Evolutionary conservation across 2,888 invertebrate species (phyloP).

Genomic region (Koerneria pararmatus): DNA sequence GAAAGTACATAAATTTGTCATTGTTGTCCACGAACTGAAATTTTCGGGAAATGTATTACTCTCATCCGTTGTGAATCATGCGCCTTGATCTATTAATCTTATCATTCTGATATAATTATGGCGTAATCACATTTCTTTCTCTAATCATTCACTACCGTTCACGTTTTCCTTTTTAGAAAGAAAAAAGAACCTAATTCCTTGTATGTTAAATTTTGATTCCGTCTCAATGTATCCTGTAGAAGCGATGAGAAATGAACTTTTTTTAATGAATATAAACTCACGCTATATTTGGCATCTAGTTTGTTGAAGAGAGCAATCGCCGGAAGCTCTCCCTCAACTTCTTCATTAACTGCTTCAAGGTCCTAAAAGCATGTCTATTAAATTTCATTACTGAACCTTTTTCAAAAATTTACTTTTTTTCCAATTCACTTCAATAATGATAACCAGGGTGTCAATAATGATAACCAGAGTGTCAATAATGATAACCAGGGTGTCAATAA

Average conservation of each 20-base stretch:
- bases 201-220: background rate
- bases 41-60: background rate
- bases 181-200: background rate
- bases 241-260: background rate
- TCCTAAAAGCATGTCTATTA: too few relatives aligned
- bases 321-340: conserved; percentile 70
- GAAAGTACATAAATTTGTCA: conserved; percentile 74
- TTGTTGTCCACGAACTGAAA: conserved; percentile 83
- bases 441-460: too few relatives aligned
- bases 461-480: too few relatives aligned
- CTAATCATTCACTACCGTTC: background rate
- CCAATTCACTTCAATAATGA: too few relatives aligned
- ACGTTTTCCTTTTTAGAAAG: background rate
- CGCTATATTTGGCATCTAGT: conserved; percentile 89
- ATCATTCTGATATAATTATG: conserved; percentile 19
- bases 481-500: too few relatives aligned
- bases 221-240: background rate
- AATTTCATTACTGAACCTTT: too few relatives aligned
- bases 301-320: conserved; percentile 79
- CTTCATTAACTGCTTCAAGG: too few relatives aligned
- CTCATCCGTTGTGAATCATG: background rate
- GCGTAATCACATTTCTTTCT: background rate
- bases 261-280: conserved; percentile 60
- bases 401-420: too few relatives aligned
- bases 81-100: background rate